Base-by-base conservation (phyloP, 1,140 invertebrate species). In the Gryllus bimaculatus region DNA sequence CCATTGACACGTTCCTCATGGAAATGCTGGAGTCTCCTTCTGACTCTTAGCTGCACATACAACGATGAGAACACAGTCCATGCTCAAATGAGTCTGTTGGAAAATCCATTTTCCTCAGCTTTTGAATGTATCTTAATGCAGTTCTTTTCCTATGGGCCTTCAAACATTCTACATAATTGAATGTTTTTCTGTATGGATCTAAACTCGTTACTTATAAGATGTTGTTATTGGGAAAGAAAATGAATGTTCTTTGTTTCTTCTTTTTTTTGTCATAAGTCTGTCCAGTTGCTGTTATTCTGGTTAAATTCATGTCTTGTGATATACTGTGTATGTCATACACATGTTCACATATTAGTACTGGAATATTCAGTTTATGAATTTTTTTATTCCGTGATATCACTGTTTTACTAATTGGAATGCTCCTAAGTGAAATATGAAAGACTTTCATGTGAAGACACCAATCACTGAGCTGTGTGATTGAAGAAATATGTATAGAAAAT, bases 1-100 rank as follows among this genome's bases (percentile, higher is more conserved):
- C 89, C 75, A 90, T 94, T 81, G 90, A 92, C 81, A 88, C 87
- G n/a, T 93, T 92, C 84, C 89, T 94, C 79, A 89, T 89, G 80
- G 91, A 94, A 82, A 91, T 92, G 87, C 86, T 94, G 48, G 91
- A 93, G 82, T 88, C 89, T 74, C 87, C 90, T 7, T 83, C 86
- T 48, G 88, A 89, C 81, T 83, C 86, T 82, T 87, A 87, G 77
- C 10, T 66, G 54, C 54, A 10, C 18, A 10, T 13, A 66, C 54
- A 79, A 47, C 48, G 54, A 66, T 39, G 26, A 39, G 26, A 39
- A 39, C 54, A 66, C 54, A 66, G 54, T 66, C 54, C 10, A 66
- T 66, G 54, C 54, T 66, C 54, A 66, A 66, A 66, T 10, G 54
- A 66, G 54, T 18, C 54, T 66, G 54, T 66, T 66, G 54, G 54